These are phyloP conservation scores for Ctena decussata DNA, from an alignment of 2,888 invertebrate species.

Conservation along the genomic window DNA sequence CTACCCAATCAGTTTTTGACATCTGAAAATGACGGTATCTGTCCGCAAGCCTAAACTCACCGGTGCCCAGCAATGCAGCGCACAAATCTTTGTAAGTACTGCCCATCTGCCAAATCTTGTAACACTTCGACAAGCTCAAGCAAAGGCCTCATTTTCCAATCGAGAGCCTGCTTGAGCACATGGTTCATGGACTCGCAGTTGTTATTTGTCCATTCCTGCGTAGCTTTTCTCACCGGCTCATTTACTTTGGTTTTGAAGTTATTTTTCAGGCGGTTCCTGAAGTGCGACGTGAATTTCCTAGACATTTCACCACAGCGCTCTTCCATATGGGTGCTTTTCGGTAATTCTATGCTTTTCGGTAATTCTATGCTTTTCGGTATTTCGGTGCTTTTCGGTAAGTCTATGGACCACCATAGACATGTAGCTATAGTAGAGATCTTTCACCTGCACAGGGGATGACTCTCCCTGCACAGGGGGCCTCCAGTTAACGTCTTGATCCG, in stretches of 20 bases:
- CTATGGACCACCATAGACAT: too few relatives aligned
- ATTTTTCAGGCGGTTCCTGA: neutral
- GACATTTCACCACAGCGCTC: neutral
- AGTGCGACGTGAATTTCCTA: neutral
- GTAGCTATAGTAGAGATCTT: too few relatives aligned
- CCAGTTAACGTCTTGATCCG: too few relatives aligned
- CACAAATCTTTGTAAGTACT: conserved; percentile 25
- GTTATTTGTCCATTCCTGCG: conserved; percentile 3
- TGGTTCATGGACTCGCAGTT: conserved; percentile 48
- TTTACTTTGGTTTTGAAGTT: conserved; percentile 1
- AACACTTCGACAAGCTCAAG: conserved; percentile 4
- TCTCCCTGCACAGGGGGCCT: too few relatives aligned
- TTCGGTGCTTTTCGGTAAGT: too few relatives aligned
- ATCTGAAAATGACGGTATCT: neutral
- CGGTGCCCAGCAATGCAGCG: neutral
- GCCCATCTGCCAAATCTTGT: neutral
- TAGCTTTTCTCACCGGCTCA: neutral
- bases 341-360: too few relatives aligned
- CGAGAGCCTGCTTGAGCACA: conserved; percentile 40
- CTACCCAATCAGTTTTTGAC: conserved; percentile 22
- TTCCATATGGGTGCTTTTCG: too few relatives aligned
- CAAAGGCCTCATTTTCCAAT: conserved; percentile 5
- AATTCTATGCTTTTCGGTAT: too few relatives aligned
- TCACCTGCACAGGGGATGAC: too few relatives aligned
- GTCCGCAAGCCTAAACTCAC: neutral